phyloP scores from a whole-genome alignment of 2,797 vertebrate genomes.

The Gouania willdenowi region DNA sequence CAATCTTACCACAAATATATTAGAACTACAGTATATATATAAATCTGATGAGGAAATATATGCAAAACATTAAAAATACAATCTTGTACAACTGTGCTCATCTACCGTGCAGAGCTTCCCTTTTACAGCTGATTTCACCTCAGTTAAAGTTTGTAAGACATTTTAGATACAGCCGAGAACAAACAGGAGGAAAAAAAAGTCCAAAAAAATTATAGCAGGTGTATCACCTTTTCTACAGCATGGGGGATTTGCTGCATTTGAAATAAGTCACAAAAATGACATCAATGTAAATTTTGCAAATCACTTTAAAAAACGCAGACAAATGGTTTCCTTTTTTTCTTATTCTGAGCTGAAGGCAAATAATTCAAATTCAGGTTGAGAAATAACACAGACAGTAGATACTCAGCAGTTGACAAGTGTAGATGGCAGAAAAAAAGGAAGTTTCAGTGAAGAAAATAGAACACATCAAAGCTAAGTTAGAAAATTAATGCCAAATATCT shows the following conservation, averaged over 20 bases:
- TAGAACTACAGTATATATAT: constrained; percentile 54
- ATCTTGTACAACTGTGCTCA: constrained; percentile 62
- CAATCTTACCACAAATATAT: constrained; percentile 70
- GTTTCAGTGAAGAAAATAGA: constrained; percentile 16
- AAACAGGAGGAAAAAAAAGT: background rate
- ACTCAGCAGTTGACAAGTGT: constrained; percentile 20
- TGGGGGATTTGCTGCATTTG: background rate
- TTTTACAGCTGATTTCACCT: constrained; percentile 18
- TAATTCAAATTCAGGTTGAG: constrained; percentile 16
- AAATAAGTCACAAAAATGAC: constrained; percentile 22
- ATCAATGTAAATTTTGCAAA: no score
- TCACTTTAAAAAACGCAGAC: constrained; percentile 6
- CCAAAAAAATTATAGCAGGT: background rate
- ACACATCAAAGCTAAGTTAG: constrained; percentile 11
- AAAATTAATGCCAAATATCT: constrained; percentile 25
- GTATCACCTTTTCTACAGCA: background rate
- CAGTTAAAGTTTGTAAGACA: constrained; percentile 16
- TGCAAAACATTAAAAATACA: constrained; percentile 68
- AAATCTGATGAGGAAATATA: constrained; percentile 46
- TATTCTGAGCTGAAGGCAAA: constrained; percentile 39
- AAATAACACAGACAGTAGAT: constrained; percentile 11
- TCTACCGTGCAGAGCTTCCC: constrained; percentile 16
- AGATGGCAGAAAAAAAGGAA: constrained; percentile 10
- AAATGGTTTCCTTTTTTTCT: no score
- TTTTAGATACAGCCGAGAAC: constrained; percentile 1